Percentiles rank a stretch among this genome's conserved stretches.
Conservation (phyloP, 2,113 vertebrate species). For the Pomatorhinus ruficollis region DNA sequence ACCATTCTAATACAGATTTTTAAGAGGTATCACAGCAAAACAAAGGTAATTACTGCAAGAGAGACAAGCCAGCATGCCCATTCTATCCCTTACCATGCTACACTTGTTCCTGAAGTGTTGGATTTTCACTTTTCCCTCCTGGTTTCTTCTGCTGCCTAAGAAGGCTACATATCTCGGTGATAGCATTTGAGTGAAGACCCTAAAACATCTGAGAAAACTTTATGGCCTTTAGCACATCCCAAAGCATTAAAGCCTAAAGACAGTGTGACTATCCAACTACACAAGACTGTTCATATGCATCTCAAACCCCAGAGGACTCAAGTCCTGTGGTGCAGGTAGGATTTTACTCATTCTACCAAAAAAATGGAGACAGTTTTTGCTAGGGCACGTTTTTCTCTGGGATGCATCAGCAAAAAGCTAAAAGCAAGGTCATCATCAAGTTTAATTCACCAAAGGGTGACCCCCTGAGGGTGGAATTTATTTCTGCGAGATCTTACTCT, state of each 20-base stretch:
- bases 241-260: not conserved
- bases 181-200: not conserved
- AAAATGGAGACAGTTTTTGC: not conserved
- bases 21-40: not conserved
- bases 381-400: not conserved
- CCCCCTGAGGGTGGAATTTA: not conserved
- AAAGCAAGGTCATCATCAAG: not conserved
- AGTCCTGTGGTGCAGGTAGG: not conserved
- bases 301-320: not conserved
- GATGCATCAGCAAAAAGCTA: not conserved
- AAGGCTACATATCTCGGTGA: accelerated
- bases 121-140: not conserved
- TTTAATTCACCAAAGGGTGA: not conserved
- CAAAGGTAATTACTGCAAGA: not conserved
- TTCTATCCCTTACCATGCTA: not conserved
- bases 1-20: not conserved
- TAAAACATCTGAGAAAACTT: not conserved
- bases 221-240: not conserved
- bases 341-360: not conserved
- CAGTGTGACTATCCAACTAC: not conserved
- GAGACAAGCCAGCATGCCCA: not conserved
- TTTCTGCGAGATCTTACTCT: not conserved
- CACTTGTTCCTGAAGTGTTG: not conserved
- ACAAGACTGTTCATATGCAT: not conserved
- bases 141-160: not conserved